Evolutionary conservation across 2,113 vertebrate genomes (phyloP), one percentile per base, ranked within the genome.

Genomic region (Mesoclemmys tuberculata): DNA sequence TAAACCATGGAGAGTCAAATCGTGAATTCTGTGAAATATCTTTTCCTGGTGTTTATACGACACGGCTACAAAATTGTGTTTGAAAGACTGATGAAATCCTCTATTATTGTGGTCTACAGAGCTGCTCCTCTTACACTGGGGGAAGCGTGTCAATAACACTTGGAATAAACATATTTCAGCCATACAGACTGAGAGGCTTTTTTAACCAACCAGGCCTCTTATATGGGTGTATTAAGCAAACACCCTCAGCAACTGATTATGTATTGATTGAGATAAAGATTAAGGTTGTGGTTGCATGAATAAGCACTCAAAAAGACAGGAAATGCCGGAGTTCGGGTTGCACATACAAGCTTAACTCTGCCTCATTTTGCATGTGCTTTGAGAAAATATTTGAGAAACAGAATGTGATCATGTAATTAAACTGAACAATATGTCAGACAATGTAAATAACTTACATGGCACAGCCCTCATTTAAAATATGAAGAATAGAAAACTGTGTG

Each of bases 31-130:
- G 1, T 64, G 85, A 94, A 85, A 64, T 86, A 89, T 89, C 64
- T 78, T 89, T 96, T 95, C 68, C 92, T 90, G 94, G 90, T 94
- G 84, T 93, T 95, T 94, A 71, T 82, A 74, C 46, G 56, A 3
- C 52, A 80, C 92, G 91, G 89, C 86, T 94, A 88, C 58, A 80
- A 92, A 92, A 93, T 56, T 1, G 0, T n/a, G 26, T 13, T 46
- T 6, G 46, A 46, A 16, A 77, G 24, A 46, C 22, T 77, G 44
- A 46, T 77, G 44, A 77, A 77, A 77, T 46, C 41, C 6, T 27
- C 22, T 77, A 11, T 77, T 46, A 46, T 46, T 46, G 44, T 46
- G 38, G 41, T 77, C 41, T 14, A 13, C 41, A 29, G 41, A 46
- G 74, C 12, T 77, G 41, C 74, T 46, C 46, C 26, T 46, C 26